A percentile compares a stretch with the other conserved stretches of the same genome.
Evolutionary conservation across 2,888 invertebrate genomes (phyloP).

Genomic region (Thymelicus sylvestris): DNA sequence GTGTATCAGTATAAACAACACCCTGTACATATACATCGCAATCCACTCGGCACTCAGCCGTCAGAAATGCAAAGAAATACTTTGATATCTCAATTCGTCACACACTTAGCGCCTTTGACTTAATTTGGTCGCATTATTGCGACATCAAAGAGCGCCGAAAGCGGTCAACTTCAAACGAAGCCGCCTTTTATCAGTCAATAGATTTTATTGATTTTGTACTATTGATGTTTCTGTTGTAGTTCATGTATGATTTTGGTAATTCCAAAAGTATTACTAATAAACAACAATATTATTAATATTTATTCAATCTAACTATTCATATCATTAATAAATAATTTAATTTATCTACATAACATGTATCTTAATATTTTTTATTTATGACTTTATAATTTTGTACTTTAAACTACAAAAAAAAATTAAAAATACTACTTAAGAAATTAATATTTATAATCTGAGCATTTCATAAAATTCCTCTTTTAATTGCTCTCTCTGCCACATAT

Average conservation of each 20-base stretch:
- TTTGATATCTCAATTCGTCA: conserved; percentile 82
- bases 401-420: too few relatives aligned
- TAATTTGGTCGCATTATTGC: conserved; percentile 82
- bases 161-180: conserved; percentile 67
- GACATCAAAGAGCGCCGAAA: conserved; percentile 77
- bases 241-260: not conserved
- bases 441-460: not conserved
- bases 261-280: not conserved
- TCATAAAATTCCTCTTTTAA: not conserved
- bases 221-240: conserved; percentile 28
- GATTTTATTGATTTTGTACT: conserved; percentile 84
- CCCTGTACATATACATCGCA: conserved; percentile 41
- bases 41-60: conserved; percentile 51
- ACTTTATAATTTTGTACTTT: too few relatives aligned
- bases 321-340: too few relatives aligned
- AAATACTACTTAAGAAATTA: too few relatives aligned
- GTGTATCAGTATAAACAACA: conserved; percentile 17
- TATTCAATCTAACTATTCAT: too few relatives aligned
- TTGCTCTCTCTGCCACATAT: conserved; percentile 6
- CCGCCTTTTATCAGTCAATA: conserved; percentile 57
- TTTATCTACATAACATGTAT: not conserved
- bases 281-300: too few relatives aligned
- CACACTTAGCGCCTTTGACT: conserved; percentile 80
- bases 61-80: conserved; percentile 72
- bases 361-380: not conserved